Base-by-base conservation (phyloP, 2,888 invertebrate genomes). In the Tillus elongatus region DNA sequence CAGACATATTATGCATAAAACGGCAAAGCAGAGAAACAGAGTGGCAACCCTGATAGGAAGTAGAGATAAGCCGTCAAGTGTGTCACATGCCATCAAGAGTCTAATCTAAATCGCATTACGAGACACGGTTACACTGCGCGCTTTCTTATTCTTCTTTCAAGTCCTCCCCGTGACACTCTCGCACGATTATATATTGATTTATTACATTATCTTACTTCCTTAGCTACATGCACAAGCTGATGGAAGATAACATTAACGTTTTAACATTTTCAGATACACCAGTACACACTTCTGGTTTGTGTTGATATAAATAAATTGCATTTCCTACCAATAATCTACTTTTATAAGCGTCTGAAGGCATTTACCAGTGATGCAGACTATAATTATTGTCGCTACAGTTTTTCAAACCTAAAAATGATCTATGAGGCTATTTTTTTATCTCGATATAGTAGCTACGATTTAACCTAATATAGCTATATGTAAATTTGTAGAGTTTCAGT, bases 71-170 rank as follows among this genome's bases (percentile, higher is more conserved):
- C 50, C 52, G 52, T 56, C 56, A 56, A 58, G 56, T 57, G 52
- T 56, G 58, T 58, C 59, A 57, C 57, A 55, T 52, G 53, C 56
- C 59, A 57, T 60, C 59, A 54, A 53, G 55, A 50, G 51, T 58
- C 58, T 58, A 61, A 60, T 61, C 60, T 61, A 57, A 60, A 61
- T 60, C 60, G 56, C 59, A 60, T 61, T 61, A 57, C 50, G n/a
- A n/a, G n/a, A n/a, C n/a, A n/a, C n/a, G n/a, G n/a, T n/a, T n/a
- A n/a, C 49, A 45, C 42, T 41, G 43, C 45, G 46, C 40, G 42
- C 39, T 42, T 50, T 53, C 51, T 44, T 47, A 46, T 50, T 47
- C 50, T 46, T 45, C 47, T 30, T 36, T 38, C 37, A 35, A 35
- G 44, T 49, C 44, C 49, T 49, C 46, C 39, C 41, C n/a, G n/a